phyloP scores from a whole-genome alignment of 2,888 invertebrate species.

The Drosophila affinis region DNA sequence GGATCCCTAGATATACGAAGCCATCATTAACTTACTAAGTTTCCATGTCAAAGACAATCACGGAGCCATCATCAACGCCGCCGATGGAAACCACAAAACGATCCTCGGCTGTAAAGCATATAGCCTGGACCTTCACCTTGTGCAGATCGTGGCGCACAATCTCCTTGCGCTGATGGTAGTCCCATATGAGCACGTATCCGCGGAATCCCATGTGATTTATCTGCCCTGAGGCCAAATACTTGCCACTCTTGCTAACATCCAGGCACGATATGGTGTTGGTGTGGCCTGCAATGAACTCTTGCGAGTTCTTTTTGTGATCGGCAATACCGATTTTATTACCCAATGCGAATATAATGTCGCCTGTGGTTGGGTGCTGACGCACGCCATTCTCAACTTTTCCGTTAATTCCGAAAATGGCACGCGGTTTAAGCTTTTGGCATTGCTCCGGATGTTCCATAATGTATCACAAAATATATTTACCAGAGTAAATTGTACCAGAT shows the following conservation, averaged over 20 bases:
- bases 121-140: slow-evolving; percentile 92
- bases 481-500: too few species aligned
- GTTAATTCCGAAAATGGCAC: slow-evolving; percentile 92
- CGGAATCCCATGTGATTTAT: slow-evolving; percentile 96
- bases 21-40: slow-evolving; percentile 77
- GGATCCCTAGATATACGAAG: neutral
- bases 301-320: slow-evolving; percentile 87
- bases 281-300: slow-evolving; percentile 91
- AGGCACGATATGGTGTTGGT: slow-evolving; percentile 91
- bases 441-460: neutral
- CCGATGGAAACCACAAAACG: slow-evolving; percentile 93
- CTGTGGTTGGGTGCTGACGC: slow-evolving; percentile 89
- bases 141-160: slow-evolving; percentile 91
- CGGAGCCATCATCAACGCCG: slow-evolving; percentile 94
- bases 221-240: slow-evolving; percentile 94
- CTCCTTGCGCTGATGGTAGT: slow-evolving; percentile 87
- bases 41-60: slow-evolving; percentile 92
- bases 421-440: slow-evolving; percentile 86
- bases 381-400: slow-evolving; percentile 87
- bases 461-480: neutral
- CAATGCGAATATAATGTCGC: slow-evolving; percentile 90
- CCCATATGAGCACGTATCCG: slow-evolving; percentile 94
- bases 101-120: slow-evolving; percentile 92
- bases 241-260: slow-evolving; percentile 90
- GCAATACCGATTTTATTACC: slow-evolving; percentile 91